These are phyloP conservation scores for Zoanthus gigantus DNA, from an alignment of 92 coral and sea anemone species.

Conservation along the genomic window DNA sequence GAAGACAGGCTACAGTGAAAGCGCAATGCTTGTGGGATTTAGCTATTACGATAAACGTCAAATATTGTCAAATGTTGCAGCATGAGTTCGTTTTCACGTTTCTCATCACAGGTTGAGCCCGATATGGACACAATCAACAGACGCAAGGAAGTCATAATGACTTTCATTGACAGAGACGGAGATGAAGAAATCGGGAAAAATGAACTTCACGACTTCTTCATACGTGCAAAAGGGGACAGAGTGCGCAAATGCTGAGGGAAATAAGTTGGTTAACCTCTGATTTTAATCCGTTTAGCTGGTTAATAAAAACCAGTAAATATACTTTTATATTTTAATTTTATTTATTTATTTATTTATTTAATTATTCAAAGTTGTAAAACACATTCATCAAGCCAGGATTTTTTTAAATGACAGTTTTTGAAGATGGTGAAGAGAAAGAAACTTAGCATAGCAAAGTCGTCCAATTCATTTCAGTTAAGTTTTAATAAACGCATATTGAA, in stretches of 20 bases:
- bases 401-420: no score
- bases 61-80: not conserved
- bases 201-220: constrained; percentile 73
- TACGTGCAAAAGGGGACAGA: constrained; percentile 62
- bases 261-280: not conserved
- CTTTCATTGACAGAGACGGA: constrained; percentile 83
- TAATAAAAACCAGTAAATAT: not conserved
- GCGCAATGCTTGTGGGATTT: no score
- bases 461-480: no score
- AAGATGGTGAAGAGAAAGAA: no score
- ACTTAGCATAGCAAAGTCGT: no score
- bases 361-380: no score
- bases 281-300: not conserved
- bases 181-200: constrained; percentile 79
- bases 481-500: no score
- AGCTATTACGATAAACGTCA: not conserved
- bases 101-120: constrained; percentile 63
- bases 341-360: no score
- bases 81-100: not conserved
- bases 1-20: no score
- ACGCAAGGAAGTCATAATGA: constrained; percentile 81
- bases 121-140: constrained; percentile 88
- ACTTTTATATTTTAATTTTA: no score
- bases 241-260: constrained; percentile 47
- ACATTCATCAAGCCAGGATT: no score